Percentiles rank a stretch among this genome's conserved stretches.
These are phyloP conservation scores for Dryadula phaetusa DNA, from an alignment of 2,888 invertebrate genomes.

Conservation along the genomic window DNA sequence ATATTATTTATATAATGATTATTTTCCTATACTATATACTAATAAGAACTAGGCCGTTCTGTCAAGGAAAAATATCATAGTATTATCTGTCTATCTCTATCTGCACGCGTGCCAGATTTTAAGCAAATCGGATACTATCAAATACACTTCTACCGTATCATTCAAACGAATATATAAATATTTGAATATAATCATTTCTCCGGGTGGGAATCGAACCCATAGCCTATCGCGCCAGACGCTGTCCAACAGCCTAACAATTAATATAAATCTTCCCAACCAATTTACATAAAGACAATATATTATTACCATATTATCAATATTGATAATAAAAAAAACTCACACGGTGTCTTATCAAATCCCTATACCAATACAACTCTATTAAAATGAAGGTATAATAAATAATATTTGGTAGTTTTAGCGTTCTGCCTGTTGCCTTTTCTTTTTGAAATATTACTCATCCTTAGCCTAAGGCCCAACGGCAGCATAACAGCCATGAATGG, in stretches of 20 bases:
- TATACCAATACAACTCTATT: constrained; percentile 4
- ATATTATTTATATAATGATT: no score
- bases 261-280: not conserved
- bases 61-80: no score
- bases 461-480: constrained; percentile 21
- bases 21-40: no score
- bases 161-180: not conserved
- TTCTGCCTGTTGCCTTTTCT: constrained; percentile 14
- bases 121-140: no score
- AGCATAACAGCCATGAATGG: constrained; percentile 23
- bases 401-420: constrained; percentile 11
- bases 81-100: no score
- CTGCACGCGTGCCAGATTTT: no score
- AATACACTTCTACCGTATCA: not conserved
- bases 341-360: not conserved
- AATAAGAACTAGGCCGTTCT: no score
- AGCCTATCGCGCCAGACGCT: no score
- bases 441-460: constrained; percentile 23
- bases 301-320: not conserved
- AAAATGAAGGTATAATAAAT: constrained; percentile 4
- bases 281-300: not conserved
- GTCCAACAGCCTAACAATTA: no score
- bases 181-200: no score
- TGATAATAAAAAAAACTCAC: not conserved
- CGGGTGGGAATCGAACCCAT: no score